Percentiles rank a stretch among this genome's conserved stretches.
phyloP scores from a whole-genome alignment of 2,113 vertebrate species.

The Serilophus lunatus region DNA sequence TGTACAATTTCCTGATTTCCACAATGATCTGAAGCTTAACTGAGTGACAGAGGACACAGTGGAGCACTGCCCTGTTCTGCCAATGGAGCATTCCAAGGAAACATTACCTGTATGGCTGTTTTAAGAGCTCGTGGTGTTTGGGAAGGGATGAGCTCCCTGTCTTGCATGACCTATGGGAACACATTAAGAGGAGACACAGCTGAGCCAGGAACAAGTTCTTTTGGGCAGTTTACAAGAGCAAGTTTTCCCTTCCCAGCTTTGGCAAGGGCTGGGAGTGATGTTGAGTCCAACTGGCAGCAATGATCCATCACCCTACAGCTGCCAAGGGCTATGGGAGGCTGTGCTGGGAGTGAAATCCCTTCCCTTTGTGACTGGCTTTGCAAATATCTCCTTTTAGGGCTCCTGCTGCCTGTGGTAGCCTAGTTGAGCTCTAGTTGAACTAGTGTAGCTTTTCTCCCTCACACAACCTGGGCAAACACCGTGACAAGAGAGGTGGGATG shows the following conservation, averaged over 20 bases:
- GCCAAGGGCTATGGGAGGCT: not conserved
- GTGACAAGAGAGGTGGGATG: not conserved
- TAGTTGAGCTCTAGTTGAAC: not conserved
- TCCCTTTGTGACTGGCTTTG: not conserved
- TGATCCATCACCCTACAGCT: not conserved
- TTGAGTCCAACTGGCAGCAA: not conserved
- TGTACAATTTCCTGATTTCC: not conserved
- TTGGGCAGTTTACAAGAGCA: not conserved
- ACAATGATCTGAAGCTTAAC: not conserved
- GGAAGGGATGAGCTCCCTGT: not conserved
- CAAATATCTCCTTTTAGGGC: not conserved
- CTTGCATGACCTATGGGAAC: not conserved
- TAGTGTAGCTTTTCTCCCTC: not conserved
- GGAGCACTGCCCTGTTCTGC: not conserved
- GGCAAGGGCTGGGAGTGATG: not conserved
- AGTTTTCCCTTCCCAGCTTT: not conserved
- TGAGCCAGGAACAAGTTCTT: slow-evolving; percentile 5
- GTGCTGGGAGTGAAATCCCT: not conserved
- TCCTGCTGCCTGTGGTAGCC: not conserved
- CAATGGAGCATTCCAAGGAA: not conserved
- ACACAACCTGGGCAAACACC: not conserved
- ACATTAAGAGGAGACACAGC: not conserved
- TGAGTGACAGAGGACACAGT: not conserved
- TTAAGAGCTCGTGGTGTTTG: not conserved
- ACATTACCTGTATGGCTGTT: not conserved